Percentiles rank a stretch among this genome's conserved stretches.
Conservation (phyloP, 2,113 vertebrate genomes). For the Columbina picui region DNA sequence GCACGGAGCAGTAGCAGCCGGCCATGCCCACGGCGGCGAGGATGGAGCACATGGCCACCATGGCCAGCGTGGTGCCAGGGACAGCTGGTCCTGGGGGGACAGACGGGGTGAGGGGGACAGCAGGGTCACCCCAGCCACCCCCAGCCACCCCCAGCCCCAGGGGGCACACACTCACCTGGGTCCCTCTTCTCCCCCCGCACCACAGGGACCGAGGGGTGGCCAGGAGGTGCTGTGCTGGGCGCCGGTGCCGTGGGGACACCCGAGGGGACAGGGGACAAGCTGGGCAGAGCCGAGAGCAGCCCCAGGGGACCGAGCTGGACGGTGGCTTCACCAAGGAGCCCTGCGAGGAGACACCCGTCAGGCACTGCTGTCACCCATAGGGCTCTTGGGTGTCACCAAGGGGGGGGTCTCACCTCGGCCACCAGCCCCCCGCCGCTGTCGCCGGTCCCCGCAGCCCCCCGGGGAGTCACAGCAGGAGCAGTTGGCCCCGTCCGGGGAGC, state of each 20-base stretch:
- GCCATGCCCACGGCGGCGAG: neutral
- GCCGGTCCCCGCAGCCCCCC: neutral
- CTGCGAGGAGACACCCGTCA: neutral
- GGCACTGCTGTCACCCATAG: accelerated
- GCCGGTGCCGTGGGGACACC: neutral
- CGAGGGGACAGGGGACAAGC: accelerated
- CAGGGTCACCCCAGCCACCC: neutral
- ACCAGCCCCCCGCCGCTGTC: accelerated
- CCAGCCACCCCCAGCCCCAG: too few relatives aligned
- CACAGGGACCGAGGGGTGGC: neutral
- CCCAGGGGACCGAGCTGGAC: neutral
- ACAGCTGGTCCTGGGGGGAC: neutral
- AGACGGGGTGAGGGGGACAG: neutral
- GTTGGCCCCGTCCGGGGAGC: neutral
- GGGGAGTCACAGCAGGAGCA: neutral
- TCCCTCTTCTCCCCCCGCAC: neutral
- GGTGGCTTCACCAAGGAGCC: neutral
- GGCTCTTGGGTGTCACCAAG: accelerated
- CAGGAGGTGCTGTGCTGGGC: neutral
- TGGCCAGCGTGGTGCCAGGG: neutral
- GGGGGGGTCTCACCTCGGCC: neutral
- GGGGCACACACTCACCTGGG: neutral
- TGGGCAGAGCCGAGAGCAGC: neutral
- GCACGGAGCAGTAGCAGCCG: neutral
- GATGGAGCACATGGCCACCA: neutral